Percentiles rank a stretch among this genome's conserved stretches.
phyloP scores from a whole-genome alignment of 2,113 vertebrate species.

The Cheirogaleus medius region DNA sequence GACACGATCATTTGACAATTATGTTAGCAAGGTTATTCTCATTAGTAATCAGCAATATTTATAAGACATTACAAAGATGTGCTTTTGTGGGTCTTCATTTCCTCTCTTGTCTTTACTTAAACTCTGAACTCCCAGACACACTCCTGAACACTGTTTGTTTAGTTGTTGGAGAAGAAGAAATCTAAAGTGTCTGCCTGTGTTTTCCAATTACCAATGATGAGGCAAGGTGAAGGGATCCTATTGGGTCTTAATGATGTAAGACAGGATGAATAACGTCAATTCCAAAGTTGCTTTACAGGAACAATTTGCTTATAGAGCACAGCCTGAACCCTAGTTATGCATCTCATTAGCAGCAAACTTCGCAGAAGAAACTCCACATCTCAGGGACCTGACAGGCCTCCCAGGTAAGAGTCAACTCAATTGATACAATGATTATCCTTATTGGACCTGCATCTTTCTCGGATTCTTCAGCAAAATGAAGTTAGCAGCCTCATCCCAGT shows the following conservation, averaged over 20 bases:
- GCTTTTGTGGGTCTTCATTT: background rate
- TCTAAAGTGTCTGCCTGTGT: background rate
- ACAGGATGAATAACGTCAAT: constrained; percentile 32
- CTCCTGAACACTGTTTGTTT: background rate
- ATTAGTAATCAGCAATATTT: background rate
- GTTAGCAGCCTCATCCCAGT: background rate
- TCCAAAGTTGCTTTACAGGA: constrained; percentile 47
- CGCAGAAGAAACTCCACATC: constrained; percentile 37
- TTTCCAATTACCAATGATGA: constrained; percentile 37
- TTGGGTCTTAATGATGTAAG: background rate
- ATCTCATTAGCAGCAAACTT: constrained; percentile 44
- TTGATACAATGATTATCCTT: constrained; percentile 49
- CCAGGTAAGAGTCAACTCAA: constrained; percentile 27
- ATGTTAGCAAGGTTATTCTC: background rate
- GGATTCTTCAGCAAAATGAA: constrained; percentile 27
- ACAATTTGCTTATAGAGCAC: background rate
- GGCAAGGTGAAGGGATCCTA: background rate
- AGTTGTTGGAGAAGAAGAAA: background rate
- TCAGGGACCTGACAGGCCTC: constrained; percentile 39
- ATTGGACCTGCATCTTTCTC: constrained; percentile 55
- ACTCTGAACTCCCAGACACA: background rate
- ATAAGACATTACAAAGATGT: background rate
- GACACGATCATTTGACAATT: background rate
- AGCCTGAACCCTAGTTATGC: background rate
- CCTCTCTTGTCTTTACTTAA: background rate